Percentiles rank a stretch among this genome's conserved stretches.
Conservation (phyloP, 2,888 invertebrate genomes). For the Stenotaenia linearis region DNA sequence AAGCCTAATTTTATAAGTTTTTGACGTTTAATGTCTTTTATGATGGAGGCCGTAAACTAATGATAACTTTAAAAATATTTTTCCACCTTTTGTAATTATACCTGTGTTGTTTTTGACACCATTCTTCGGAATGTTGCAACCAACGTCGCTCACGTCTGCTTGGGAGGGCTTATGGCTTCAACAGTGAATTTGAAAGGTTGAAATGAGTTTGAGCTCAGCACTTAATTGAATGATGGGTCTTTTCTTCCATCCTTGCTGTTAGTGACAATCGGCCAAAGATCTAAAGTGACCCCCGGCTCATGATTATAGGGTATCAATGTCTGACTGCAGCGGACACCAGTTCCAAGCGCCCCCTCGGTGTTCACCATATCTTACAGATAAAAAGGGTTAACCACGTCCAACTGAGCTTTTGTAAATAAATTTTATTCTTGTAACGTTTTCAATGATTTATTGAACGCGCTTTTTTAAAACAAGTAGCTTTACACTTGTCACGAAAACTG, state of each 20-base stretch:
- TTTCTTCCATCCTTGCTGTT: neutral
- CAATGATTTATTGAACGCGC: neutral
- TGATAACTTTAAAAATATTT: neutral
- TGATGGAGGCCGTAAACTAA: too few species aligned
- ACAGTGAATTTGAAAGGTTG: neutral
- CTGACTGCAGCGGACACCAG: neutral
- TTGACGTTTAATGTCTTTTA: too few species aligned
- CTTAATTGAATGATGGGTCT: neutral
- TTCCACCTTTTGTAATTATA: neutral
- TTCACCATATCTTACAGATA: neutral
- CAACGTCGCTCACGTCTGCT: neutral
- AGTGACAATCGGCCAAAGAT: neutral
- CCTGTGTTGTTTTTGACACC: neutral
- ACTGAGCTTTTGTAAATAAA: neutral
- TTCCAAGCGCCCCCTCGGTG: neutral
- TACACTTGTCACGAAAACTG: neutral
- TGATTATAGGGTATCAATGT: neutral
- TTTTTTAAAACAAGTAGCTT: neutral
- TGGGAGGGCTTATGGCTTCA: neutral
- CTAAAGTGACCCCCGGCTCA: neutral
- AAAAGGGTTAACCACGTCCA: neutral
- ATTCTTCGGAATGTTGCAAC: neutral
- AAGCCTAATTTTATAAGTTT: too few species aligned
- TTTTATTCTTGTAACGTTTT: neutral
- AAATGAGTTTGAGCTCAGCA: neutral